phyloP scores from a whole-genome alignment of 2,113 vertebrate genomes.

The Merops nubicus region DNA sequence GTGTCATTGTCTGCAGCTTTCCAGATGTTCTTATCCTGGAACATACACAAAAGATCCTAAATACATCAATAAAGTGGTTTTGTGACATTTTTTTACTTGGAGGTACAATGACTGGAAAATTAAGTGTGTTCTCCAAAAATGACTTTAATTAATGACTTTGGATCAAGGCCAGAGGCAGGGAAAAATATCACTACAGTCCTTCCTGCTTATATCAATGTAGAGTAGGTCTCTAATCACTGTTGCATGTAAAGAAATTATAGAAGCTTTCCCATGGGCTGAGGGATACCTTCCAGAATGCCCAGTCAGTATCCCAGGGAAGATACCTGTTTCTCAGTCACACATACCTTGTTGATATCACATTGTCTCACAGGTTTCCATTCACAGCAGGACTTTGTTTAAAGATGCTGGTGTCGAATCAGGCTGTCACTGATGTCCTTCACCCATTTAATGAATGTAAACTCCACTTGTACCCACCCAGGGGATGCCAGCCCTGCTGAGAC shows the following conservation, averaged over 20 bases:
- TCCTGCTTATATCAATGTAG: neutral
- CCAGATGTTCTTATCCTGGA: neutral
- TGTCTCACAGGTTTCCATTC: neutral
- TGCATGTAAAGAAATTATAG: accelerated
- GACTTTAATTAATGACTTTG: neutral
- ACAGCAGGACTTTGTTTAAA: neutral
- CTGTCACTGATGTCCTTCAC: neutral
- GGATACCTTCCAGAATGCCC: neutral
- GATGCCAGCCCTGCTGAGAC: no score
- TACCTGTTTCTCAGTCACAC: neutral
- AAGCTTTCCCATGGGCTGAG: neutral
- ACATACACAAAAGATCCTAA: neutral
- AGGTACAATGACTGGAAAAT: neutral
- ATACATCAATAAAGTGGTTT: neutral
- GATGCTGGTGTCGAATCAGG: neutral
- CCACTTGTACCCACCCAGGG: neutral
- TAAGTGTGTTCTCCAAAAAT: neutral
- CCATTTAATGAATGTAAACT: accelerated
- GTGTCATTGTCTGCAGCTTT: neutral
- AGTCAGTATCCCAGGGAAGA: neutral
- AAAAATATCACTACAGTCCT: neutral
- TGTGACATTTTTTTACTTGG: neutral
- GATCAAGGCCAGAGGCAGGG: neutral
- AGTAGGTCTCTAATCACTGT: neutral
- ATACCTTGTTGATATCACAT: no score